Base-by-base conservation (phyloP, 2,113 vertebrate genomes). In the Albula glossodonta region DNA sequence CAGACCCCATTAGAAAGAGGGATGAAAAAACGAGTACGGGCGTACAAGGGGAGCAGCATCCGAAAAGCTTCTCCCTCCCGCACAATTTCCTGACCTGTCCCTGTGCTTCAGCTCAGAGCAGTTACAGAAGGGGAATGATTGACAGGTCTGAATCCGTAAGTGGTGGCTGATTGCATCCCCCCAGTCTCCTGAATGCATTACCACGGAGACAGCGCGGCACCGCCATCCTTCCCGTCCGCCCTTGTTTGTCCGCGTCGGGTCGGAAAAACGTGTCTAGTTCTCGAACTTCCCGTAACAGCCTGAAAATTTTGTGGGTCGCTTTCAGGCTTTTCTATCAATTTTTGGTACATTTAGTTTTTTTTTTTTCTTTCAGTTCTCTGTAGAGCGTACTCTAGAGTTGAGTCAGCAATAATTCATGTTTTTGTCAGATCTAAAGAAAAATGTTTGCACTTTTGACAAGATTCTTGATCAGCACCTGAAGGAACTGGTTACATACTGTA, bases 191-290 rank as follows among this genome's bases (percentile, higher is more conserved):
- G 22, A 87, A 48, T 87, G 53, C 86, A 87, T 87, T 87, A 87
- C 56, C 31, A 25, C 8, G 56, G 81, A 87, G 86, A 87, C 86
- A 87, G 81, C 15, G 7, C 3, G 86, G 86, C 86, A 87, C 82
- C 86, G 25, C 53, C 7, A 31, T 83, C 82, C 10, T 51, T 82
- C 83, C 82, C 22, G 78, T 41, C 50, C 2, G 51, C 6, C 63
- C 82, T 78, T 63, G 81, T 60, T 80, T 82, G 51, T 66, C 80
- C 80, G 49, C 80, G 52, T 53, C 83, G 17, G 25, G 2, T 79
- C 51, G 11, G 70, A 84, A 77, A 41, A 70, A 48, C 41, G 66
- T n/a, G 3, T 77, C 9, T 52, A 51, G 31, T 52, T 49, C 22
- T 10, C 10, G 41, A 84, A 7, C 6, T 25, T 51, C 63, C 48